Percentiles rank a stretch among this genome's conserved stretches.
Conservation (phyloP, 2,113 vertebrate species). For the Coreoperca whiteheadi region DNA sequence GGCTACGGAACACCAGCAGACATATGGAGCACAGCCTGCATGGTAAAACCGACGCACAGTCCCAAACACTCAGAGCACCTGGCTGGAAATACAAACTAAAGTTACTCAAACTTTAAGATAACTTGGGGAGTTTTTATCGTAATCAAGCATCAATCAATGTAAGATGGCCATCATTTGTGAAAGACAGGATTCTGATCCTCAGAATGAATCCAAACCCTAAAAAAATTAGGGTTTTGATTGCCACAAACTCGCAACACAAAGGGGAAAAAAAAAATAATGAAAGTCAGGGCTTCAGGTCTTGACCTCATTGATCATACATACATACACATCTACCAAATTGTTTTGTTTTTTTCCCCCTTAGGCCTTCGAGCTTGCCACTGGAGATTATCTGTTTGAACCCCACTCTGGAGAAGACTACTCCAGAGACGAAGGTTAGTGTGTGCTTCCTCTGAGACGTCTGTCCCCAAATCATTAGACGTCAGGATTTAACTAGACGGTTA, state of each 20-base stretch:
- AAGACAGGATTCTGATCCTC: background rate
- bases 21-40: slow-evolving; percentile 99
- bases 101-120: no score
- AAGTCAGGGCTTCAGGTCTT: background rate
- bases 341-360: slow-evolving; percentile 72
- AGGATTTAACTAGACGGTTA: background rate
- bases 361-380: slow-evolving; percentile 97
- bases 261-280: background rate
- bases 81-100: background rate
- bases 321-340: no score
- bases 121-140: background rate
- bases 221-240: background rate
- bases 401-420: slow-evolving; percentile 98
- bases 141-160: background rate
- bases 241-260: background rate
- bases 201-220: background rate
- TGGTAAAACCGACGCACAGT: slow-evolving; percentile 83
- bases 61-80: background rate
- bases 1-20: slow-evolving; percentile 97
- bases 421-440: slow-evolving; percentile 92
- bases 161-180: background rate
- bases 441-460: slow-evolving; percentile 63
- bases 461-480: background rate
- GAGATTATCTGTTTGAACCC: slow-evolving; percentile 97
- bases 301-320: background rate